Evolutionary conservation across 2,113 vertebrate species (phyloP).

Genomic region (Panurus biarmicus): DNA sequence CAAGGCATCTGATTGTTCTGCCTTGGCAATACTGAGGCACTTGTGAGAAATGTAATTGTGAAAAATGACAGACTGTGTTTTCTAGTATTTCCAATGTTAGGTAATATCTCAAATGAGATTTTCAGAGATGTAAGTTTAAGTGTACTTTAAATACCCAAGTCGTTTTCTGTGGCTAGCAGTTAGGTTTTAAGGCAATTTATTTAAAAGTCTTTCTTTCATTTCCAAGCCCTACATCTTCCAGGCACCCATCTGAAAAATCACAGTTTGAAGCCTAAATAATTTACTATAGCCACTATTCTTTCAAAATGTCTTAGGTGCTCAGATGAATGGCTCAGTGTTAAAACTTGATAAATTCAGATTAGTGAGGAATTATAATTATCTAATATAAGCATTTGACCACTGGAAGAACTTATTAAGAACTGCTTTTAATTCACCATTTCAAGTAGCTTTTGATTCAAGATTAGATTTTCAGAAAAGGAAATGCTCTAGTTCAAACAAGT

Average conservation of each 20-base stretch:
- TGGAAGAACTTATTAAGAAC: slow-evolving; percentile 35
- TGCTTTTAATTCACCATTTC: slow-evolving; percentile 25
- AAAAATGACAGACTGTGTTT: neutral
- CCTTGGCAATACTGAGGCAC: neutral
- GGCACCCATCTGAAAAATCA: neutral
- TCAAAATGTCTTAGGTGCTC: slow-evolving; percentile 23
- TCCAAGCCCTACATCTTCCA: neutral
- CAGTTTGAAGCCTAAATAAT: slow-evolving; percentile 1
- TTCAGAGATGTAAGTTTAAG: neutral
- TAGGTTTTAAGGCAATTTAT: neutral
- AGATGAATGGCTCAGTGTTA: slow-evolving; percentile 23
- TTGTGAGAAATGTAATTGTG: neutral
- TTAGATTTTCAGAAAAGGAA: slow-evolving; percentile 35
- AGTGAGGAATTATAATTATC: slow-evolving; percentile 37
- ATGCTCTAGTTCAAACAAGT: neutral
- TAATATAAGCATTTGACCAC: slow-evolving; percentile 31
- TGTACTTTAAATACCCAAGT: neutral
- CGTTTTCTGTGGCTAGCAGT: neutral
- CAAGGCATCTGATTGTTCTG: neutral
- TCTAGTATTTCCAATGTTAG: neutral
- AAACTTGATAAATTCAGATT: slow-evolving; percentile 34
- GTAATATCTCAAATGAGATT: neutral
- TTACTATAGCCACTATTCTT: slow-evolving; percentile 4
- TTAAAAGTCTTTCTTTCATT: slow-evolving; percentile 13
- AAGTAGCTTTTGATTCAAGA: slow-evolving; percentile 46